Evolutionary conservation across 1,140 invertebrate species (phyloP), one percentile per base, ranked within the genome.

Genomic region (Ruditapes philippinarum): DNA sequence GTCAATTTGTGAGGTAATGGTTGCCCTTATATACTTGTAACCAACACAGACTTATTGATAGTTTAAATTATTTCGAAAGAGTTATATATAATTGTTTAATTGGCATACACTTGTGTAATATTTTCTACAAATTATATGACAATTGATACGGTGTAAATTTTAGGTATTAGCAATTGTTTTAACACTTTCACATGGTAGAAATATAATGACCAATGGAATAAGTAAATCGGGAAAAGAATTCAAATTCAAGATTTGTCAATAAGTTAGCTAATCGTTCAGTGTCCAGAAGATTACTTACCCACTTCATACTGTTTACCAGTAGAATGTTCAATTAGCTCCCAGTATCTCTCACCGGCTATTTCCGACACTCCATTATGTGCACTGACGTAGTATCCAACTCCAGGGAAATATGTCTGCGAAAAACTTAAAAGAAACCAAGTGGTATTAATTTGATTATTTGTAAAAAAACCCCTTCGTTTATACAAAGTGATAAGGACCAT

Each of bases 311-410:
- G 81, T 36, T 83, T 83, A 5, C 81, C 81, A 49, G 36, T 68
- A 25, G 40, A n/a, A 45, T 83, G 81, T 45, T 83, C 81, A 49
- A 83, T 83, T 36, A 83, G 62, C 51, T 83, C 62, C 81, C 81
- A 83, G 62, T 70, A 83, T 1, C 28, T 83, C 45, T 83, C 81
- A n/a, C 81, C 81, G 1, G 81, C 7, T 31, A 83, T 40, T n/a
- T 68, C 81, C n/a, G 57, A 33, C 45, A 83, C 60, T 33, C 81
- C 81, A 25, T 83, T 83, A 9, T 70, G 45, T 11, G 81, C 81
- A 28, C 54, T 65, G 12, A 83, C 62, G 31, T 68, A 83, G 81
- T 45, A 83, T 25, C 57, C 57, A 38, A 60, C 38, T 12, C 42
- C 62, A 42, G 81, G 42, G 31, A 70, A 83, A 28, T 83, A 83